Evolutionary conservation across 2,113 vertebrate species (phyloP).

Genomic region (Polypterus bichir): DNA sequence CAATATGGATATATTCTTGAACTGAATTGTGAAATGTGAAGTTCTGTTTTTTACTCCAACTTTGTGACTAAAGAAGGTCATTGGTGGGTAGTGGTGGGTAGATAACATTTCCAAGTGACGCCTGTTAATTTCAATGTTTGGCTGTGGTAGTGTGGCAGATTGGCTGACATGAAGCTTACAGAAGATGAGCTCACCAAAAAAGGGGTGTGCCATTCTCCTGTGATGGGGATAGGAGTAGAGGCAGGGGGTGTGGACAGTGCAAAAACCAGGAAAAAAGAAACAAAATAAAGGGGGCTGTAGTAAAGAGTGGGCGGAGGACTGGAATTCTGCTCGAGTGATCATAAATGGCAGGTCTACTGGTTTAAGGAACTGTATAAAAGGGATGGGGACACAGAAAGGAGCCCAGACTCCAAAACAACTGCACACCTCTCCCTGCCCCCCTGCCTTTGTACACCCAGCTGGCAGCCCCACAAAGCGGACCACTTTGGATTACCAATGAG

Average conservation of each 20-base stretch:
- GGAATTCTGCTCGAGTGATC: constrained; percentile 50
- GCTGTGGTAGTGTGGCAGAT: no score
- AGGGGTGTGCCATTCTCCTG: no score
- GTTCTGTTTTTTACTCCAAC: no score
- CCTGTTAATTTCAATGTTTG: no score
- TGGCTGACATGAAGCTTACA: no score
- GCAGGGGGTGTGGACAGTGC: not conserved
- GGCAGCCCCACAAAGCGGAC: constrained; percentile 53
- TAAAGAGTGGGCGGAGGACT: constrained; percentile 22
- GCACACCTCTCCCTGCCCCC: constrained; percentile 40
- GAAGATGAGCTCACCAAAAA: no score
- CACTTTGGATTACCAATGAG: constrained; percentile 44
- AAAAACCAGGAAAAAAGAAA: not conserved
- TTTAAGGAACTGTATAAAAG: constrained; percentile 14
- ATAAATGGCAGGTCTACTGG: constrained; percentile 41
- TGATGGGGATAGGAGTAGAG: constrained; percentile 28
- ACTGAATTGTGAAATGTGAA: no score
- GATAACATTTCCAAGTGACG: no score
- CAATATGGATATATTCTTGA: no score
- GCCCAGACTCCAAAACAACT: constrained; percentile 23
- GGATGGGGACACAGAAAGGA: constrained; percentile 1
- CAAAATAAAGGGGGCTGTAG: not conserved
- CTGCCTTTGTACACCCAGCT: constrained; percentile 60
- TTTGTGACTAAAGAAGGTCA: no score
- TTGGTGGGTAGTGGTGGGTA: no score